Conservation (phyloP, 2,797 vertebrate species). For the Psittacula echo region DNA sequence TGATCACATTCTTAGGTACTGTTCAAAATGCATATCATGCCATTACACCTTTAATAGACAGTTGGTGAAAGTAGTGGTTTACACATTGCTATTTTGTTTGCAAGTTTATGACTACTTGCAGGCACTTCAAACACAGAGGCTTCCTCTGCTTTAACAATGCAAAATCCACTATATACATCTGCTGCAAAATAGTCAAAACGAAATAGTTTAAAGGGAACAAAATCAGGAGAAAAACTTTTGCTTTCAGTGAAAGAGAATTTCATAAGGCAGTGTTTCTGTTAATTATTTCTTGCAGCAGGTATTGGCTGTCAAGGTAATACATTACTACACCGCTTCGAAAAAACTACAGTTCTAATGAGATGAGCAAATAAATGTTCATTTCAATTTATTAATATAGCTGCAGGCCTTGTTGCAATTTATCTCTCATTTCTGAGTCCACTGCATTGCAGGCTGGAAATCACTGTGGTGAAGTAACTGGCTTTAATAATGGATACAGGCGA, state of each 20-base stretch:
- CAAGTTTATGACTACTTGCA: conserved; percentile 24
- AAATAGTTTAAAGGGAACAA: conserved; percentile 30
- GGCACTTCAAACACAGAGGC: conserved; percentile 5
- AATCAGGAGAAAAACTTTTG: conserved; percentile 1
- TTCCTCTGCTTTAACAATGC: not conserved
- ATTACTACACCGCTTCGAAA: conserved; percentile 73
- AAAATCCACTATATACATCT: not conserved
- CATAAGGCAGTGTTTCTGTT: conserved; percentile 48
- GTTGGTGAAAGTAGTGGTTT: conserved; percentile 33
- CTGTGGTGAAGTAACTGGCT: conserved; percentile 78
- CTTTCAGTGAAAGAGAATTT: conserved; percentile 50
- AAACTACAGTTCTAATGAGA: conserved; percentile 81
- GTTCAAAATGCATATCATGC: not conserved
- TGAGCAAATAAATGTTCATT: conserved; percentile 84
- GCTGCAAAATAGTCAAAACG: not conserved
- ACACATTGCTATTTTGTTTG: conserved; percentile 20
- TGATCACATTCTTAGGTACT: not conserved
- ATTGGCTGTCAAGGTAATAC: conserved; percentile 71
- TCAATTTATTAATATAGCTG: conserved; percentile 85
- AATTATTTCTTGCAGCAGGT: conserved; percentile 73
- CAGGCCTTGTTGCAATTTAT: conserved; percentile 81
- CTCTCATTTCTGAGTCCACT: conserved; percentile 78
- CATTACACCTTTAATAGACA: conserved; percentile 5
- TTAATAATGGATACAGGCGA: conserved; percentile 80
- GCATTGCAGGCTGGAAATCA: conserved; percentile 74